Percentiles rank a stretch among this genome's conserved stretches.
Conservation (phyloP, 2,888 invertebrate genomes). For the Phengaris alcon region DNA sequence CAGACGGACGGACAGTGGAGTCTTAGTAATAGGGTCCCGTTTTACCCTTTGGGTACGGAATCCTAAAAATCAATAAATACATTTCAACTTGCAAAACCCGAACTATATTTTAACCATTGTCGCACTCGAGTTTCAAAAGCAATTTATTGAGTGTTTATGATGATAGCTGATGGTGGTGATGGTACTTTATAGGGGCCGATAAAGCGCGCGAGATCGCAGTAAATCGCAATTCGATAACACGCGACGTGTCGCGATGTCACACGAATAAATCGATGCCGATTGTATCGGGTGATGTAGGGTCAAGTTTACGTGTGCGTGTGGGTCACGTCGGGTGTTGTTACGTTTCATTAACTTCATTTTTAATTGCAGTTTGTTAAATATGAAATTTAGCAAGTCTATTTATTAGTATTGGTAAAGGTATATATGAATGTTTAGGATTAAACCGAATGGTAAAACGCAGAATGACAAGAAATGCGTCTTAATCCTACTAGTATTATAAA, state of each 20-base stretch:
- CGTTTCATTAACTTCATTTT: not conserved
- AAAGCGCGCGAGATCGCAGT: conserved; percentile 60
- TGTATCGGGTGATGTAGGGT: not conserved
- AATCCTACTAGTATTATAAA: too few species aligned
- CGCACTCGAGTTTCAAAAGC: conserved; percentile 17
- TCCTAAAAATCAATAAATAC: conserved; percentile 43
- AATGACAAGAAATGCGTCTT: too few species aligned
- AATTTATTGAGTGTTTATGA: conserved; percentile 21
- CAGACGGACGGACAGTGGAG: too few species aligned
- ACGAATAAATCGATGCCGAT: conserved; percentile 23
- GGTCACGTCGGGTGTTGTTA: conserved; percentile 10
- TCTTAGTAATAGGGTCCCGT: too few species aligned
- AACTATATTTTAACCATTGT: not conserved
- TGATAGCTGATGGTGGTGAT: conserved; percentile 10
- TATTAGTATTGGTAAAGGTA: too few species aligned
- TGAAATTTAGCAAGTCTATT: too few species aligned
- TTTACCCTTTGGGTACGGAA: too few species aligned
- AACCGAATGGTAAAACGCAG: too few species aligned
- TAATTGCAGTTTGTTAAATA: not conserved
- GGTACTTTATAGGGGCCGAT: conserved; percentile 32
- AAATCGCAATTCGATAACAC: conserved; percentile 74
- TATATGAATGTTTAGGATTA: too few species aligned
- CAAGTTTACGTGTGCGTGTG: not conserved
- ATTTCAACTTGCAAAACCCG: conserved; percentile 39
- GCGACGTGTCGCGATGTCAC: conserved; percentile 27